Evolutionary conservation across 2,888 invertebrate species (phyloP), one percentile per base, ranked within the genome.

Genomic region (Deilephila porcellus): DNA sequence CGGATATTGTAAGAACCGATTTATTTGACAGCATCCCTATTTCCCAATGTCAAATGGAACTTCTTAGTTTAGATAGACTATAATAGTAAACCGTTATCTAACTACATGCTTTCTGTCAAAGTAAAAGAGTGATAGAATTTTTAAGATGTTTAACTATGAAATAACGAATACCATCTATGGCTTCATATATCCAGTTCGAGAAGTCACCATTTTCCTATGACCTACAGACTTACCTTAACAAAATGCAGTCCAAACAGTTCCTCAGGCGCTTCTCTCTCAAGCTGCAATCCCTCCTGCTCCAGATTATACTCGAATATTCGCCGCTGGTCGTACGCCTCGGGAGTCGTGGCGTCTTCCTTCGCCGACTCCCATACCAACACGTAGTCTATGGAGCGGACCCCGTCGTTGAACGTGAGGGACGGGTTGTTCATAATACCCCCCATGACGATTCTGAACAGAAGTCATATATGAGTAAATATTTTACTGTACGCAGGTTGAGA

Each of bases 301-400:
- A 98, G 95, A 90, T 97, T 97, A 75, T 91, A 90, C 85, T 98
- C 97, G 88, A 97, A 98, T 52, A 96, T 90, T 80, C 93, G 86
- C 60, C 97, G 91, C 80, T 96, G 95, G 62, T 90, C 89, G 37
- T 88, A 89, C 2, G 93, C 92, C 73, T 91, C 92, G 0, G 86
- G 80, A 0, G 89, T 92, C 60, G 86, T 90, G 3, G 96, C 95
- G 70, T 96, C 95, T 67, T 95, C 95, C 76, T 95, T 90, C 25
- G 87, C 89, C 72, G 95, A 91, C 88, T 97, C 97, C 96, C 97
- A 98, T 11, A 97, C 98, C 72, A 98, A 88, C 64, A 97, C 96
- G 91, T 97, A 98, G 91, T 98, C 97, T 80, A 98, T 96, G 4
- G 97, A 96, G 34, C 97, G 95, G 8, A 95, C 89, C 14, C 96